These are phyloP conservation scores for Drosophila robusta DNA, from an alignment of 2,888 invertebrate species.

Conservation along the genomic window DNA sequence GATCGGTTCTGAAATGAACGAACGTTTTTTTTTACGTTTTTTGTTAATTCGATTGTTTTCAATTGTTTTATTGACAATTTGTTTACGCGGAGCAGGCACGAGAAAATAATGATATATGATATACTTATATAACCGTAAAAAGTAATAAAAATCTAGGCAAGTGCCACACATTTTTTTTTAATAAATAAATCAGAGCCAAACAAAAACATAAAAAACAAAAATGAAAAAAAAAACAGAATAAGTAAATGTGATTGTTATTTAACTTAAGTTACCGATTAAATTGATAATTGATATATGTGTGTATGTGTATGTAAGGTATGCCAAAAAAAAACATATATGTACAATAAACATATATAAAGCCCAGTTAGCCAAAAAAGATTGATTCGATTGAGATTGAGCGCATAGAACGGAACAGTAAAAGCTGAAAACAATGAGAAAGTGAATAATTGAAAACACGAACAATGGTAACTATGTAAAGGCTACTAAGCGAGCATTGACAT, in stretches of 20 bases:
- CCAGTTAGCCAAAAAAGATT: constrained; percentile 55
- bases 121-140: constrained; percentile 56
- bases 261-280: constrained; percentile 79
- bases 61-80: constrained; percentile 78
- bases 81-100: constrained; percentile 30
- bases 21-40: constrained; percentile 49
- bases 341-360: constrained; percentile 27
- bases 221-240: constrained; percentile 63
- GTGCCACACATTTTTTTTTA: constrained; percentile 61
- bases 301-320: constrained; percentile 61
- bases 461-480: constrained; percentile 50
- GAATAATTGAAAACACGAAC: constrained; percentile 4
- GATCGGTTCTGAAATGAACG: constrained; percentile 21
- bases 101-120: constrained; percentile 15
- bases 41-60: constrained; percentile 58
- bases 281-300: constrained; percentile 55
- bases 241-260: constrained; percentile 84
- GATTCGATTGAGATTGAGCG: constrained; percentile 23
- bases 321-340: constrained; percentile 42
- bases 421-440: constrained; percentile 31
- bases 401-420: constrained; percentile 44
- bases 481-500: constrained; percentile 48
- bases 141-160: constrained; percentile 43
- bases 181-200: constrained; percentile 22
- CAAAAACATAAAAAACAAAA: constrained; percentile 23